These are phyloP conservation scores for Cuniculus paca DNA, from an alignment of 2,797 vertebrate species.

Conservation along the genomic window DNA sequence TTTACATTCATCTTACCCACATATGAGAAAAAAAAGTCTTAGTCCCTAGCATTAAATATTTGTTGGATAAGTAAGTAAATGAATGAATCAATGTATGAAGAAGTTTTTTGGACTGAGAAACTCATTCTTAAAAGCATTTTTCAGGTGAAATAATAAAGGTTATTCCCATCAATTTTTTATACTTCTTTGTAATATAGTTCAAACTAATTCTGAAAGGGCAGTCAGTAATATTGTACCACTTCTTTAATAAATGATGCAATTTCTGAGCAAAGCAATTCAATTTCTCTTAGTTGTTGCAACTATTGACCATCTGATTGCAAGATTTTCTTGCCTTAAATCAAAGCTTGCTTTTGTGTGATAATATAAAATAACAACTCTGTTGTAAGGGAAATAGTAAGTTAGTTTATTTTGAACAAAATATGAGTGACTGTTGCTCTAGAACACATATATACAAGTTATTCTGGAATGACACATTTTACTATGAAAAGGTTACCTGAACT, in stretches of 20 bases:
- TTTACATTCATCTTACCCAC: rapidly evolving
- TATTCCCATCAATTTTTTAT: not conserved
- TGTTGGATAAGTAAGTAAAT: not conserved
- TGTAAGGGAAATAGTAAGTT: not conserved
- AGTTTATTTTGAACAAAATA: not conserved
- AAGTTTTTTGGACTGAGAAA: not conserved
- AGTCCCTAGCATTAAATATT: not conserved
- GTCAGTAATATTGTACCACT: not conserved
- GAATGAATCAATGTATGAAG: not conserved
- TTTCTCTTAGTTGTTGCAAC: constrained; percentile 48
- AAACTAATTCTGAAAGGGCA: constrained; percentile 7
- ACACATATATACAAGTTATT: not conserved
- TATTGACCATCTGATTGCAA: constrained; percentile 47
- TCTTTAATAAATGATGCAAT: constrained; percentile 43
- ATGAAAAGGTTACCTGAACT: not conserved
- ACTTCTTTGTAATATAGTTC: not conserved
- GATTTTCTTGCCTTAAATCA: constrained; percentile 7
- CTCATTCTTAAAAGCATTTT: not conserved
- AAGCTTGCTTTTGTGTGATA: constrained; percentile 10
- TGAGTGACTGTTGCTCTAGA: not conserved
- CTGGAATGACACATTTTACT: not conserved
- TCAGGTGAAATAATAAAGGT: not conserved
- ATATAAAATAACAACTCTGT: not conserved
- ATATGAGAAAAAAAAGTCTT: not conserved
- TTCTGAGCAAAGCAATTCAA: constrained; percentile 42